These are phyloP conservation scores for Oncorhynchus keta DNA, from an alignment of 2,113 vertebrate genomes.

Conservation along the genomic window DNA sequence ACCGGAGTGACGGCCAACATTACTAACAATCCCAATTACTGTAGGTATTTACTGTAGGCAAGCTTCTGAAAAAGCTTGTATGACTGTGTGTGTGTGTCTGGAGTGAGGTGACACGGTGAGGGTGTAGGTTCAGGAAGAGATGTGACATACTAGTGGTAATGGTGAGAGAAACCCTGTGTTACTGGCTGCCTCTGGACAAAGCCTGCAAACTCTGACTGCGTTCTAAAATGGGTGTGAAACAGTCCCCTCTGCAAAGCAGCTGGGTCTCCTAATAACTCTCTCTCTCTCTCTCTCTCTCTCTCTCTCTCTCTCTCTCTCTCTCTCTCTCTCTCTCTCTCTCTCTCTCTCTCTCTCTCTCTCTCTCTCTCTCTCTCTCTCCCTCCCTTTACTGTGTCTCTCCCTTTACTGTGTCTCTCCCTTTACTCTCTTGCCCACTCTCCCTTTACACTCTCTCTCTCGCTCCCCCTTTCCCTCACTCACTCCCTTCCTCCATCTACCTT, in stretches of 20 bases:
- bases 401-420: slow-evolving; percentile 15
- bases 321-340: slow-evolving; percentile 29
- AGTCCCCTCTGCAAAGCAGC: slow-evolving; percentile 54
- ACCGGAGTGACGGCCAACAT: slow-evolving; percentile 17
- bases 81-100: neutral
- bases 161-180: slow-evolving; percentile 28
- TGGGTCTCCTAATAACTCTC: slow-evolving; percentile 17
- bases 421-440: slow-evolving; percentile 22
- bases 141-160: neutral
- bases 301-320: slow-evolving; percentile 12
- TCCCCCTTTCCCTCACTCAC: neutral
- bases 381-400: slow-evolving; percentile 26
- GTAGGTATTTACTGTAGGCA: neutral
- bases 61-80: neutral
- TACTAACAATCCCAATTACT: slow-evolving; percentile 34
- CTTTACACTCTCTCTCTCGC: slow-evolving; percentile 20
- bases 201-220: slow-evolving; percentile 48
- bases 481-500: slow-evolving; percentile 25
- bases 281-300: neutral
- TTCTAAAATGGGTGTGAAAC: slow-evolving; percentile 54
- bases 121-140: slow-evolving; percentile 5
- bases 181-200: slow-evolving; percentile 24
- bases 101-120: neutral
- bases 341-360: neutral
- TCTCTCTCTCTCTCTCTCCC: slow-evolving; percentile 2